Base-by-base conservation (phyloP, 2,113 vertebrate species). In the Ochotona princeps region DNA sequence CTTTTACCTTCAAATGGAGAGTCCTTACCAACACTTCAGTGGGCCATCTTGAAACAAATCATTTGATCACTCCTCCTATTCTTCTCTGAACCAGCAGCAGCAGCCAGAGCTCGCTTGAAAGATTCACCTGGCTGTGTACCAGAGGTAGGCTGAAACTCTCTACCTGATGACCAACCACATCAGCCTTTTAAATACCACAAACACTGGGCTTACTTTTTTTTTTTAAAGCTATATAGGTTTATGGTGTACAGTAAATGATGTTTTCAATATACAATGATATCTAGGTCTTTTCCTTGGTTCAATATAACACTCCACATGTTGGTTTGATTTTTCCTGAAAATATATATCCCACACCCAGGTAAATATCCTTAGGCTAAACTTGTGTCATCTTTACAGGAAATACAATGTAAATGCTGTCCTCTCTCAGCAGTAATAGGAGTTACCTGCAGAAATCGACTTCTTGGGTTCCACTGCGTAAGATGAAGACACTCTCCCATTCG, bases 401-500 rank as follows among this genome's bases (percentile, higher is more conserved):
- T 6, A 78, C 67, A 75, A 89, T 60, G 13, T 57, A 83, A 63
- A 38, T 63, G 23, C 8, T 67, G 74, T 61, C 25, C 32, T 80
- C 32, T 47, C 8, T 15, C 38, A 69, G 14, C 0, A 94, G 17
- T 20, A 51, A 18, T 35, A 82, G 78, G 7, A 66, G 18, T 11
- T 97, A 98, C 98, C 98, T 98, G 96, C 90, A 92, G 93, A 87
- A 89, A 90, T 97, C 0, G 69, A 47, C 83, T 93, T 66, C 80
- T 94, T 97, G 96, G 95, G 98, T 95, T 97, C 97, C 98, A 94
- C 91, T 25, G 97, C 97, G 38, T 95, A 95, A 4, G 98, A 98
- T 20, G 98, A 97, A 8, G 97, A 97, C 88, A 98, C 92, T 85
- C 99, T 98, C 91, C 99, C 99, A 63, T 99, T 99, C 30, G 98